Evolutionary conservation across 2,797 vertebrate genomes (phyloP).

Genomic region (Malurus splendens): DNA sequence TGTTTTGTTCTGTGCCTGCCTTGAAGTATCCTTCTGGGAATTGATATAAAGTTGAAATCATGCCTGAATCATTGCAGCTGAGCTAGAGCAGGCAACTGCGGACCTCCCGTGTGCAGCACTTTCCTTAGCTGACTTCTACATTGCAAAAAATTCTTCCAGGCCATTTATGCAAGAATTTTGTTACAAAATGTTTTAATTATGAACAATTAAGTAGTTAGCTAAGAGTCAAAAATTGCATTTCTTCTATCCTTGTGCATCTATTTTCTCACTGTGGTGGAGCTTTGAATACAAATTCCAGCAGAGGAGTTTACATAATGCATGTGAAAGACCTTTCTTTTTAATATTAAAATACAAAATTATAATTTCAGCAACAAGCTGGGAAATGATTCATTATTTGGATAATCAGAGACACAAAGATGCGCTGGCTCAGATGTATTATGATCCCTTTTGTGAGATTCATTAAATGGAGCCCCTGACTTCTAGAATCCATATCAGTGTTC

Average conservation of each 20-base stretch:
- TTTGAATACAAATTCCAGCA: background rate
- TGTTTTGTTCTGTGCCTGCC: background rate
- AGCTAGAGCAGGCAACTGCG: background rate
- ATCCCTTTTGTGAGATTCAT: slow-evolving; percentile 66
- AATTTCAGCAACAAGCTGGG: slow-evolving; percentile 39
- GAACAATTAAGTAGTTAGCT: slow-evolving; percentile 47
- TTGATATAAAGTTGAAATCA: background rate
- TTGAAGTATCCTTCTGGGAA: slow-evolving; percentile 8
- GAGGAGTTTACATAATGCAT: slow-evolving; percentile 28
- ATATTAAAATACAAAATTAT: slow-evolving; percentile 51
- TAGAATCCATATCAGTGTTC: slow-evolving; percentile 62
- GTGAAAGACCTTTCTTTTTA: slow-evolving; percentile 31
- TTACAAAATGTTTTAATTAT: slow-evolving; percentile 57
- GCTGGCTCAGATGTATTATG: slow-evolving; percentile 46
- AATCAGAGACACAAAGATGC: slow-evolving; percentile 53
- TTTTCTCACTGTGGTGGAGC: background rate
- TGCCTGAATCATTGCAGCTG: slow-evolving; percentile 3
- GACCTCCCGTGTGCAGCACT: background rate
- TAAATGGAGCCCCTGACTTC: slow-evolving; percentile 60
- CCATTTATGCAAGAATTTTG: slow-evolving; percentile 19
- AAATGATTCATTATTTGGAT: slow-evolving; percentile 57
- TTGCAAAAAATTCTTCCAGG: background rate
- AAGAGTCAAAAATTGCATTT: slow-evolving; percentile 16
- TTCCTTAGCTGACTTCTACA: background rate
- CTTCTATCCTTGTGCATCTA: slow-evolving; percentile 6